Evolutionary conservation across 2,888 invertebrate species (phyloP), one percentile per base, ranked within the genome.

Genomic region (Lithophane leautieri): DNA sequence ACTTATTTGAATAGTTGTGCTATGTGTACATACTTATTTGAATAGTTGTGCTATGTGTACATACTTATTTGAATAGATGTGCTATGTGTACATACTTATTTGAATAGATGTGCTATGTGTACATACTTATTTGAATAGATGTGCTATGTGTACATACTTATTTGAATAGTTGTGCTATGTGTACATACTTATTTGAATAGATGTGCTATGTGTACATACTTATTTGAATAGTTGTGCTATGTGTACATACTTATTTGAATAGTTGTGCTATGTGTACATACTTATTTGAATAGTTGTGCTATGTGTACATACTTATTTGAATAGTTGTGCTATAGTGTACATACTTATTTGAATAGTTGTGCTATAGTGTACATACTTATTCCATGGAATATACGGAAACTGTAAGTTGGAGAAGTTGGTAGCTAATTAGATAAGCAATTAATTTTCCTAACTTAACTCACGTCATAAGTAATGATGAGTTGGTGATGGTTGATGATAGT

Each of bases 391-490:
- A 9, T 28, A 66, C 22, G 14, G 22, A 28, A 9, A 16, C 6
- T 22, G 1, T 14, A 9, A 47, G 19, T 19, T 28, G 28, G 19
- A 28, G 58, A 28, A 19, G 50, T 16, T 34, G 9, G 1, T 11
- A 6, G 16, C 2, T 16, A 34, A n/a, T 50, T 47, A 28, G 9
- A 22, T 3, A 22, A 56, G 9, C 14, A 60, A 69, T 28, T 12
- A 19, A 28, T 73, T 54, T 28, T n/a, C 12, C 12, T 28, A 73
- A n/a, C 6, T 61, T 40, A 16, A 75, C 95, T 94, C 83, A 95
- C 99, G 96, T 98, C 98, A 75, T 99, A 99, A 95, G 99, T 98
- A 84, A 98, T 97, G 91, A 98, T 98, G 90, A 99, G 97, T 92
- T 99, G 99, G 86, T 98, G 97, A 89, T 98, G 97, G 58, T 98